These are phyloP conservation scores for Plectrocnemia conspersa DNA, from an alignment of 1,140 invertebrate genomes.

Conservation along the genomic window DNA sequence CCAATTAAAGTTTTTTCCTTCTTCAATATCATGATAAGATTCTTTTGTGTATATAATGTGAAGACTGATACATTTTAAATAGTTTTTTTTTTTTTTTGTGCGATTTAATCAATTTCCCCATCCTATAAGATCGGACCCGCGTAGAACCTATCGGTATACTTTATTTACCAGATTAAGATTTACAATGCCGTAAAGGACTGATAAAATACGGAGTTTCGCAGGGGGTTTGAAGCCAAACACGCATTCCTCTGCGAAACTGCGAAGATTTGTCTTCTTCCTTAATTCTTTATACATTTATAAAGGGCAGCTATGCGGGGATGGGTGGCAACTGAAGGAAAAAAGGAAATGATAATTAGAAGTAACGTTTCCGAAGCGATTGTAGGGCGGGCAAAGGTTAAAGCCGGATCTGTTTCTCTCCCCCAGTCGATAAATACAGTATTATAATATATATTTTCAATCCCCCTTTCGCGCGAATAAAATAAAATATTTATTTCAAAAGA, in stretches of 20 bases:
- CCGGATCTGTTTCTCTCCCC: too few relatives aligned
- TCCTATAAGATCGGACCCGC: not conserved
- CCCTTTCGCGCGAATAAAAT: not conserved
- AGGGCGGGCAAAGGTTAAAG: slow-evolving; percentile 5
- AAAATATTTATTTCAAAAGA: not conserved
- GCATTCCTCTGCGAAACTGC: slow-evolving; percentile 1
- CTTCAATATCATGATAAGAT: too few relatives aligned
- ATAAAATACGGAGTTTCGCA: not conserved
- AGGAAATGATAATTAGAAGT: slow-evolving; percentile 13
- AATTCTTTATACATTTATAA: slow-evolving; percentile 3
- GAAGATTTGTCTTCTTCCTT: not conserved
- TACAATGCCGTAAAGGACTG: slow-evolving; percentile 4
- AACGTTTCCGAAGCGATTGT: slow-evolving; percentile 10
- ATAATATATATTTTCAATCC: slow-evolving; percentile 3
- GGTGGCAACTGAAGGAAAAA: not conserved
- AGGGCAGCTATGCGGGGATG: not conserved
- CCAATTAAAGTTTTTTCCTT: too few relatives aligned
- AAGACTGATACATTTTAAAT: too few relatives aligned
- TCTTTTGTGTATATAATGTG: too few relatives aligned
- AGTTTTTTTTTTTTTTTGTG: too few relatives aligned
- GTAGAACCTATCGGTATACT: slow-evolving; percentile 1
- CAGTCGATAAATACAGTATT: too few relatives aligned
- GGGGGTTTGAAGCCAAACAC: not conserved
- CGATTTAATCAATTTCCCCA: slow-evolving; percentile 4
- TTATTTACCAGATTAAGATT: slow-evolving; percentile 11